Base-by-base conservation (phyloP, 2,113 vertebrate species). In the Atrichornis clamosus region DNA sequence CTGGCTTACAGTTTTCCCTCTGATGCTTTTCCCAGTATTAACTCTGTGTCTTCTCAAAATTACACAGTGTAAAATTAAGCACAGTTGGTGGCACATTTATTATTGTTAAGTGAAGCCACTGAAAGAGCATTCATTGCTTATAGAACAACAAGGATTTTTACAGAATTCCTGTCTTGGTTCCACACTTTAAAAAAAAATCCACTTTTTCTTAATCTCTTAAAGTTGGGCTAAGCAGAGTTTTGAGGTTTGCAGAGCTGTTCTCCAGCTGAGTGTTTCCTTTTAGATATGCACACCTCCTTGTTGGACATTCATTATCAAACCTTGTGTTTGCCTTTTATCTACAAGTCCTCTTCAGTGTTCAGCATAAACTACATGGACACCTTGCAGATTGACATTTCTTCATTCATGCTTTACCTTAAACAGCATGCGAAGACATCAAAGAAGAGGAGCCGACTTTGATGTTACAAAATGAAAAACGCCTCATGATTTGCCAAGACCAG, bases 401-500 rank as follows among this genome's bases (percentile, higher is more conserved):
- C 98, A 99, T 99, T 99, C 98, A 99, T 98, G 98, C 98, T 98
- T 98, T 99, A 99, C 99, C 99, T 99, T 99, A 99, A 99, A 99
- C 99, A 99, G 99, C 99, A 99, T 98, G 99, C 96, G 97, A 98
- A 98, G 98, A 99, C 99, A 99, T 99, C 99, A 99, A 99, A 99
- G 99, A 96, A 96, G 97, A 91, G 97, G 95, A 95, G 96, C 97
- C 83, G 97, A 97, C 98, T 99, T 99, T 99, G 98, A 99, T 99
- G 99, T 98, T 98, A 98, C 98, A 98, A 98, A 99, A 98, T 99
- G 98, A 99, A 99, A 99, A 98, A 98, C 98, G 97, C 97, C 98
- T 98, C 98, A 98, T 98, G 98, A 99, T 99, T 99, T 99, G 97
- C 98, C 98, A 98, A 98, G 98, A 98, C 98, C 98, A 98, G 97